phyloP scores from a whole-genome alignment of 1,140 invertebrate genomes.

The Achatina immaculata region DNA sequence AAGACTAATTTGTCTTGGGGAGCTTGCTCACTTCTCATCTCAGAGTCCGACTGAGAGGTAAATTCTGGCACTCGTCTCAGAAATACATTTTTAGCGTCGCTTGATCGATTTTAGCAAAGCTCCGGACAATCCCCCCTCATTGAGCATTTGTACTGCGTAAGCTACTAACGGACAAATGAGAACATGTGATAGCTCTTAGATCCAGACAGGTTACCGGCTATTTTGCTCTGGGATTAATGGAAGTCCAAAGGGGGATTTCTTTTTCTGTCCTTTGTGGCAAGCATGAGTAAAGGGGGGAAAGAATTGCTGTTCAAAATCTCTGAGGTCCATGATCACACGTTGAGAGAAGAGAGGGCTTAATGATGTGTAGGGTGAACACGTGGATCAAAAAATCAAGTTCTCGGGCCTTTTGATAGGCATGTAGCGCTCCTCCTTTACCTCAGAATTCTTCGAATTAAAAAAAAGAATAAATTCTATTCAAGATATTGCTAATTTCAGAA shows the following conservation, averaged over 20 bases:
- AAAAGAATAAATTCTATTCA: neutral
- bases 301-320: neutral
- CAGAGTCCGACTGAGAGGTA: neutral
- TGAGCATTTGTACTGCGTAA: neutral
- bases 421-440: neutral
- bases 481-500: neutral
- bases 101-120: slow-evolving; percentile 1
- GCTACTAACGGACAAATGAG: neutral
- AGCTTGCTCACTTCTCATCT: neutral
- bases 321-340: neutral
- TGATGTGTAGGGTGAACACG: neutral
- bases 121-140: neutral
- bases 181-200: slow-evolving; percentile 7
- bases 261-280: neutral
- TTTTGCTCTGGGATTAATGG: neutral
- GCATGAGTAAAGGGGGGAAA: neutral
- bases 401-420: neutral
- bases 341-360: neutral
- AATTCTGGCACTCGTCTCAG: neutral
- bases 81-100: neutral
- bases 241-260: neutral
- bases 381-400: neutral
- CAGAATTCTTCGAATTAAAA: neutral
- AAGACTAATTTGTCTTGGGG: neutral
- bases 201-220: neutral